Evolutionary conservation across 2,888 invertebrate species (phyloP), one percentile per base, ranked within the genome.

Genomic region (Sarcophaga variegata): DNA sequence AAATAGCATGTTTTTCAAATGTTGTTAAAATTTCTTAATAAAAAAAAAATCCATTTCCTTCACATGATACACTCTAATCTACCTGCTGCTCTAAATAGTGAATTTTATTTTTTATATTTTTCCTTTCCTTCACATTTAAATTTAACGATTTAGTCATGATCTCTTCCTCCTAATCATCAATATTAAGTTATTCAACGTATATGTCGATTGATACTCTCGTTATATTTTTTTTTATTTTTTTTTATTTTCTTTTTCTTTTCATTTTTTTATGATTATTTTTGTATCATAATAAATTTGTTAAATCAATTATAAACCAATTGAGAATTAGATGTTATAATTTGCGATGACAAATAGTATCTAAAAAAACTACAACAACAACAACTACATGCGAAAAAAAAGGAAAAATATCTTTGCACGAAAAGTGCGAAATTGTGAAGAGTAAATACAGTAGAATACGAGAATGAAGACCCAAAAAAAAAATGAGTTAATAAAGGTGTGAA

Each of bases 261-360:
- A 2, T 37, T 37, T 37, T 37, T 37, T 37, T 37, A 37, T 37
- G 37, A 37, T 54, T 54, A 54, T 54, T 54, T 67, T 62, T 78
- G 20, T 67, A 63, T 59, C 54, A 47, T 62, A 37, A 37, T 37
- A 54, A 83, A 80, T 80, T 84, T 76, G 75, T 84, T 84, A 76
- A 84, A 84, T 80, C 84, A 80, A 84, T 80, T 84, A 80, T 71
- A 80, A 71, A 70, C 79, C 70, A 80, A 80, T 76, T 80, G 84
- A 84, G 60, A 84, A 84, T 84, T 80, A 66, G 66, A 64, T 49
- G 17, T 59, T 49, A 74, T 79, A 63, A 76, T 64, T 76, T 77
- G 14, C 59, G 20, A 76, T 77, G 69, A 63, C 76, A 71, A 71
- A 60, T 63, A 47, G 49, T 37, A 37, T 37, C 37, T 37, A 37